Evolutionary conservation across 2,888 invertebrate species (phyloP), one percentile per base, ranked within the genome.

Genomic region (Pomacea canaliculata): DNA sequence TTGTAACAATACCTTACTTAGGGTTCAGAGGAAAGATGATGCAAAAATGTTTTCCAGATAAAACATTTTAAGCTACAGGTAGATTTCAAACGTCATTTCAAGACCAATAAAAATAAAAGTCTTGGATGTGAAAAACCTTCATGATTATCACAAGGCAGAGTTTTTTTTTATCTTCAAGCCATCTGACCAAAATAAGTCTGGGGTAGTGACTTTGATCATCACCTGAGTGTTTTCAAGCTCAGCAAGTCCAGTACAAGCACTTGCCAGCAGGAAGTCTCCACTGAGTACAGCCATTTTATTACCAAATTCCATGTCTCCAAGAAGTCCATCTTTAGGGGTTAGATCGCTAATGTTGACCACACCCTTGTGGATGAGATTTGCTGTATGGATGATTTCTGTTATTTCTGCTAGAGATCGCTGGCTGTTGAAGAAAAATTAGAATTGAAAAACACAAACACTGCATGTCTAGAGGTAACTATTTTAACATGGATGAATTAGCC

Each of bases 361-460:
- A 71, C 93, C 96, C 89, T 94, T 95, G 91, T 98, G 98, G 19
- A 98, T 95, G 80, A 97, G 92, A 90, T 96, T 95, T 37, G 97
- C 96, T 0, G 97, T 97, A 70, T 97, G 94, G 81, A 98, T 97
- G 96, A 98, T 96, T 92, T 98, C 98, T 0, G 96, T 96, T n/a
- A 97, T 96, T 91, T 98, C 97, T 0, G 97, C 97, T 72, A 98
- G 91, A 16, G 85, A 83, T 48, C 89, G 83, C 76, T 89, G 89
- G 73, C 88, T 89, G 78, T 68, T 68, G 27, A 13, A 48, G 37
- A 68, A 46, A 51, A 48, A 68, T n/a, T 46, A 68, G 23, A 37
- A 37, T 27, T 46, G 46, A 37, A 37, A 16, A 27, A 37, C 37
- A 37, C 37, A 37, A 37, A 37, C 37, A 37, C 37, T 37, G 37